phyloP scores from a whole-genome alignment of 1,140 invertebrate genomes.

The Bombus cullumanus region DNA sequence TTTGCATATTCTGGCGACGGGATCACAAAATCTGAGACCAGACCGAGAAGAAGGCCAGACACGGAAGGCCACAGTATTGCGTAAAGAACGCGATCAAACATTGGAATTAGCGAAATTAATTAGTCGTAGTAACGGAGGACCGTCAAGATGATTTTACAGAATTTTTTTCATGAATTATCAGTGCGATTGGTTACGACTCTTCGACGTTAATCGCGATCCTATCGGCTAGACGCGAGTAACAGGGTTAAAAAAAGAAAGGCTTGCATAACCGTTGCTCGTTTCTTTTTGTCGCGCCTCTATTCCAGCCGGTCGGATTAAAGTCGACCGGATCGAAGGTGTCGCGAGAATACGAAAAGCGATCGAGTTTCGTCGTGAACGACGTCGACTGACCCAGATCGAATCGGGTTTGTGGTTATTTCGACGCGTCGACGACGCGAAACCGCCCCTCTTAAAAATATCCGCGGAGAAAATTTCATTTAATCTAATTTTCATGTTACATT shows the following conservation, averaged over 20 bases:
- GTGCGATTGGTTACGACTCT: background rate
- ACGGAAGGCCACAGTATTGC: too few relatives aligned
- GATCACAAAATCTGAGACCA: too few relatives aligned
- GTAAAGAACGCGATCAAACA: too few relatives aligned
- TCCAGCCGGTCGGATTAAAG: slow-evolving; percentile 32
- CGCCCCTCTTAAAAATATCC: slow-evolving; percentile 19
- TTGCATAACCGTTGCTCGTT: background rate
- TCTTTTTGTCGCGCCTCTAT: slow-evolving; percentile 19
- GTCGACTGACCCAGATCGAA: slow-evolving; percentile 44
- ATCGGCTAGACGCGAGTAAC: background rate
- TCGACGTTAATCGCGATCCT: background rate
- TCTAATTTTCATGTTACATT: too few relatives aligned
- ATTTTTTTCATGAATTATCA: background rate
- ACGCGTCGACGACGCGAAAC: slow-evolving; percentile 19
- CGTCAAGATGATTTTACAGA: background rate
- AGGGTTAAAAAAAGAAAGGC: background rate
- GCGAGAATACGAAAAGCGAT: slow-evolving; percentile 25
- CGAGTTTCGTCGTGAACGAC: slow-evolving; percentile 49
- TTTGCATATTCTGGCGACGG: too few relatives aligned
- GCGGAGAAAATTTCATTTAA: background rate
- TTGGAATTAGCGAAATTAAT: too few relatives aligned
- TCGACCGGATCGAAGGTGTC: slow-evolving; percentile 3
- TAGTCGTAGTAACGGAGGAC: too few relatives aligned
- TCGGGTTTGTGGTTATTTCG: slow-evolving; percentile 60
- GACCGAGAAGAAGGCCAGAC: too few relatives aligned